Conservation (phyloP, 2,113 vertebrate genomes). For the Apteryx mantelli region DNA sequence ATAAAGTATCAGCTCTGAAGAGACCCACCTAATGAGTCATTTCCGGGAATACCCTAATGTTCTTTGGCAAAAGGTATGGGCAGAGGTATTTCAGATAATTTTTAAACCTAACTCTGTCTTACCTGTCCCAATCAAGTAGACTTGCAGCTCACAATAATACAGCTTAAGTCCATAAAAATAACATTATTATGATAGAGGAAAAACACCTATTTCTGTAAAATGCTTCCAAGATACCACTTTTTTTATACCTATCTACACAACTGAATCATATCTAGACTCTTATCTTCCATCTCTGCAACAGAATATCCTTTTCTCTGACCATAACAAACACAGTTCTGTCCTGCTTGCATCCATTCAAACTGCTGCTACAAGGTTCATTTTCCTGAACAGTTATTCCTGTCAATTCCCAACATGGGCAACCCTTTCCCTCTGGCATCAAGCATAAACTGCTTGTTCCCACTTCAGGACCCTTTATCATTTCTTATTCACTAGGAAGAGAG, state of each 20-base stretch:
- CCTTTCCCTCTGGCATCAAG: not conserved
- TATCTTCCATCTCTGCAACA: not conserved
- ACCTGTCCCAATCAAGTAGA: not conserved
- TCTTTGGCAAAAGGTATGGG: not conserved
- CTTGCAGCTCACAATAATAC: not conserved
- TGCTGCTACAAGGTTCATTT: not conserved
- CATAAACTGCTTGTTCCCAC: not conserved
- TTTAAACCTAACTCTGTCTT: not conserved
- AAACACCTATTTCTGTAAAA: not conserved
- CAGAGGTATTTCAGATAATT: not conserved
- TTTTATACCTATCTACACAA: not conserved
- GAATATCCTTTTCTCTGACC: not conserved
- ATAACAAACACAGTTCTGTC: not conserved
- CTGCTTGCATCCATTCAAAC: not conserved
- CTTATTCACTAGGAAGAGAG: not conserved
- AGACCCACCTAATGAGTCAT: conserved; percentile 42
- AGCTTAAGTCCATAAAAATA: not conserved
- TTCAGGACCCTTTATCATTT: not conserved
- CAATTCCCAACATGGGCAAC: not conserved
- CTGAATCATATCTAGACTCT: not conserved
- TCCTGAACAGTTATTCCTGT: not conserved
- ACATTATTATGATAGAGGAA: not conserved
- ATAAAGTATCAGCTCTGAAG: conserved; percentile 33
- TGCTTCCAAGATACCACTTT: not conserved
- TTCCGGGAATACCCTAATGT: conserved; percentile 25